Base-by-base conservation (phyloP, 2,113 vertebrate genomes). In the Brienomyrus brachyistius region DNA sequence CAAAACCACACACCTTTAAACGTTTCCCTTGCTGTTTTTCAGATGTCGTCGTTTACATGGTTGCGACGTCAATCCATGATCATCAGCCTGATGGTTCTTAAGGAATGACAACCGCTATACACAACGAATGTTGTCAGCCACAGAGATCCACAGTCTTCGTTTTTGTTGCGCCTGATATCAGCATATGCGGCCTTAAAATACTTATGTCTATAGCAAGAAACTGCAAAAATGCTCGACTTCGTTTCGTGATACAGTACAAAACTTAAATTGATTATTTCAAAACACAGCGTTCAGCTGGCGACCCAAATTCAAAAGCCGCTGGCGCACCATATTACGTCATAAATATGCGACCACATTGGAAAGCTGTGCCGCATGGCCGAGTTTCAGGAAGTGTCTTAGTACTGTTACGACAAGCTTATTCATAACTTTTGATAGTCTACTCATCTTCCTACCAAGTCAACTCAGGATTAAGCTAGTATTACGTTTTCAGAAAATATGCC, bases 251-350 rank as follows among this genome's bases (percentile, higher is more conserved):
- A 43, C 74, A 43, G 31, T 40, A 87, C 19, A 77, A 48, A 51
- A 45, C 27, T 62, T 90, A 5, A 56, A 47, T 7, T 31, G 48
- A 17, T 35, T 2, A 43, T 87, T 86, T 54, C 89, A 31, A 90
- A 86, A 86, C 11, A 70, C 40, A 66, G 62, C 3, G 1, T 70
- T 11, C 3, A 47, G 82, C 40, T 13, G 45, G 45, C 21, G 82
- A 47, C 21, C 45, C 82, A 47, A 11, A 84, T 43, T 48, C 45
- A n/a, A 87, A 43, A 35, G 91, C 92, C 3, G 27, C 91, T 92
- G 93, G 89, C 48, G 54, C 40, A 27, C 5, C 8, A 27, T 21
- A 54, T 77, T n/a, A 8, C 89, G 87, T 88, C 90, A 90, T 88
- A 27, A 62, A 10, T 11, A 45, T 11, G 66, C 13, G 74, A 11